Evolutionary conservation across 2,113 vertebrate species (phyloP), one percentile per base, ranked within the genome.

Genomic region (Salvator merianae): DNA sequence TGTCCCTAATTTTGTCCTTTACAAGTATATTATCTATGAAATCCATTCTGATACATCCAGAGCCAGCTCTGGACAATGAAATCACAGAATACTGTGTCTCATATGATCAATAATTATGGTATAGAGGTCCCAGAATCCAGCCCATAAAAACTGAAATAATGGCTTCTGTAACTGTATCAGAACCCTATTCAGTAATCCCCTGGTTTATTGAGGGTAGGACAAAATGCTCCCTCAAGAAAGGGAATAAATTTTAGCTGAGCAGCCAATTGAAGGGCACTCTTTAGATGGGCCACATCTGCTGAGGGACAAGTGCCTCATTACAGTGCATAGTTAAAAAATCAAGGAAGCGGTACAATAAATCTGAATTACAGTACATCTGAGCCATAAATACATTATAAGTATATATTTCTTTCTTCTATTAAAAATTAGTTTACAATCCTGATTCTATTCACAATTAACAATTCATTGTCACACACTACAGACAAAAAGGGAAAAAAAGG

Each of bases 311-410:
- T 95, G 96, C 96, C 97, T 98, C 97, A 96, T 90, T 95, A 98
- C 97, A 96, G 97, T 99, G 99, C 99, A 99, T 98, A 99, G 99
- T 98, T 98, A 95, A 98, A 59, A 85, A 98, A 98, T 97, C 95
- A 98, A 98, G 97, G 98, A 99, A 99, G 98, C 98, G 71, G 92
- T 93, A 96, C 95, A 91, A 96, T 95, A 95, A 96, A 98, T 96
- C 98, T 94, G 92, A 95, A 96, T 96, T 96, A 95, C 96, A 96
- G 96, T 87, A 95, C 95, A 92, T 96, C 95, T 97, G 96, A 96
- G 96, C 96, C 96, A 95, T 96, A 97, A 96, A 96, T 96, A 97
- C 95, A 90, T 95, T 94, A 94, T 91, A 96, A 96, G 95, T 95
- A 96, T 96, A 97, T 96, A 95, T 94, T 96, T 95, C 92, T 95